Percentiles rank a stretch among this genome's conserved stretches.
Evolutionary conservation across 2,797 vertebrate genomes (phyloP).

Genomic region (Lepidocolaptes lacrymiger): DNA sequence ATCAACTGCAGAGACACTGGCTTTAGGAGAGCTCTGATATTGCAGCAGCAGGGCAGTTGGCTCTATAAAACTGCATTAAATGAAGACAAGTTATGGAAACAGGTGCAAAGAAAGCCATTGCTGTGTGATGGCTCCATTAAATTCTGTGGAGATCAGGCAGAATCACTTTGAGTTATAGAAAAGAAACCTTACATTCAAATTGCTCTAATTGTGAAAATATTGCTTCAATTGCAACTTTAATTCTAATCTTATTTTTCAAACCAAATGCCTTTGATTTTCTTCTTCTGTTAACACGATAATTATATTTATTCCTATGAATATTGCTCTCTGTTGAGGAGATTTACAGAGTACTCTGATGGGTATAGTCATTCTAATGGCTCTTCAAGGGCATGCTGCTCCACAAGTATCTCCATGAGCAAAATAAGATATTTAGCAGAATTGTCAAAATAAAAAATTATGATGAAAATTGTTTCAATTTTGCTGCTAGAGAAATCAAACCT

Average conservation of each 20-base stretch:
- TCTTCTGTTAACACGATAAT: not conserved
- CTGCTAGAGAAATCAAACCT: not conserved
- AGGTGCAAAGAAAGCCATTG: not conserved
- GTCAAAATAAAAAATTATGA: not conserved
- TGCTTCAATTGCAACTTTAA: not conserved
- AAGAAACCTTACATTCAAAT: not conserved
- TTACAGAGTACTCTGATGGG: not conserved
- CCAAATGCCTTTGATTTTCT: not conserved
- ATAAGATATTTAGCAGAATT: not conserved
- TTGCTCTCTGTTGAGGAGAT: not conserved
- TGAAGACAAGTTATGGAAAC: not conserved
- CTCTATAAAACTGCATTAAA: not conserved
- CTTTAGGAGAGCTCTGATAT: not conserved
- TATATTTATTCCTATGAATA: not conserved
- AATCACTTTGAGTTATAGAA: not conserved
- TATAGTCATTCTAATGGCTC: not conserved
- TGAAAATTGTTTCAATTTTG: not conserved
- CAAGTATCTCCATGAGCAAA: not conserved
- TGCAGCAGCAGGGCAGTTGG: not conserved
- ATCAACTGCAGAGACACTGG: not conserved
- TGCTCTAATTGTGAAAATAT: not conserved
- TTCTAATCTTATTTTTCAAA: not conserved
- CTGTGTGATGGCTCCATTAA: not conserved
- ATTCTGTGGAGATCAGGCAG: not conserved
- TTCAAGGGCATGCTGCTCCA: not conserved